Evolutionary conservation across 1,140 invertebrate genomes (phyloP).

Genomic region (Bicyclus anynana): DNA sequence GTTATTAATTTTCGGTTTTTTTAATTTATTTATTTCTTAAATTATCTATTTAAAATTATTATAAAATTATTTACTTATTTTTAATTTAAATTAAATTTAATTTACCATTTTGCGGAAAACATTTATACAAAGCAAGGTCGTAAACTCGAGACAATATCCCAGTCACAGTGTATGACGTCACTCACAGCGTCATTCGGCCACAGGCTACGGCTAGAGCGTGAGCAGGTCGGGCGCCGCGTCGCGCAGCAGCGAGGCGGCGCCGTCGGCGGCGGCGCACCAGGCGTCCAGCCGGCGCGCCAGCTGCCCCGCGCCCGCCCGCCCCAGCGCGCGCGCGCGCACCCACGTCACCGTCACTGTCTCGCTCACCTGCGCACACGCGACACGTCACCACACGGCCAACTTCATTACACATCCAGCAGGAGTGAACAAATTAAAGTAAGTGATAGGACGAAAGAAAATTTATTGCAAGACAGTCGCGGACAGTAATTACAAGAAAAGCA

Average conservation of each 20-base stretch:
- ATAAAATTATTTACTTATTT: too few relatives aligned
- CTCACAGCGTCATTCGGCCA: too few relatives aligned
- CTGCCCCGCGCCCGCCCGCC: constrained; percentile 44
- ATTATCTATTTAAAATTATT: too few relatives aligned
- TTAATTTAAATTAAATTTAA: too few relatives aligned
- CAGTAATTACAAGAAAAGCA: too few relatives aligned
- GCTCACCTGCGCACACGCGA: constrained; percentile 44
- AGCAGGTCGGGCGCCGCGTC: constrained; percentile 42
- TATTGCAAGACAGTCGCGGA: too few relatives aligned
- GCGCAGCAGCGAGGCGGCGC: constrained; percentile 43
- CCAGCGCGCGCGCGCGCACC: constrained; percentile 59
- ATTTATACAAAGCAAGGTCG: too few relatives aligned
- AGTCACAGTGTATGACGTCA: too few relatives aligned
- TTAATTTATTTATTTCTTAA: too few relatives aligned
- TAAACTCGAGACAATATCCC: too few relatives aligned
- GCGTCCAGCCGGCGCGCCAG: constrained; percentile 55
- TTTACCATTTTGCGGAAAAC: too few relatives aligned
- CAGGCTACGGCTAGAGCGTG: constrained; percentile 23
- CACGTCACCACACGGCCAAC: neutral
- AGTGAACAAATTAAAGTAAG: neutral
- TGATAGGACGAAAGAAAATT: neutral
- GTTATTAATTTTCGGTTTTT: too few relatives aligned
- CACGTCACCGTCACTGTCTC: constrained; percentile 52
- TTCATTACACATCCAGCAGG: neutral
- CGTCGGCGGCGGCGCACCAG: constrained; percentile 52